Conservation (phyloP, 2,888 invertebrate species). For the Andrena chrysosceles region DNA sequence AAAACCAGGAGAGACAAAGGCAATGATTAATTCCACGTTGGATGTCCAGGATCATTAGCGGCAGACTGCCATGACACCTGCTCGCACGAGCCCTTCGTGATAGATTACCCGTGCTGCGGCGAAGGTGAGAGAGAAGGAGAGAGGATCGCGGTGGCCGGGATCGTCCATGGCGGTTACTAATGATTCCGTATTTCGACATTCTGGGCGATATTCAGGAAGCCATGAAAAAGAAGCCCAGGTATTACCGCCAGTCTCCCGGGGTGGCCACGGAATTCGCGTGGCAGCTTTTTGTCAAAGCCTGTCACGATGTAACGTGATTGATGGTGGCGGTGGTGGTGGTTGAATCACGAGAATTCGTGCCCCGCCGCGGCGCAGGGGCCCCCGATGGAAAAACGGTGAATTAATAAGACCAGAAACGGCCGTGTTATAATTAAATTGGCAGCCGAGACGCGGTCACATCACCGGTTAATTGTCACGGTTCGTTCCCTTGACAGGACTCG, state of each 20-base stretch:
- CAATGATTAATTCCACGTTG: slow-evolving; percentile 83
- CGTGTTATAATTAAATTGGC: slow-evolving; percentile 41
- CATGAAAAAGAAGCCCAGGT: slow-evolving; percentile 69
- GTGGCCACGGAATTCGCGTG: slow-evolving; percentile 75
- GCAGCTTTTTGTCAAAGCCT: slow-evolving; percentile 78
- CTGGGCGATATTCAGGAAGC: slow-evolving; percentile 76
- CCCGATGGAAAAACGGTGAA: slow-evolving; percentile 65
- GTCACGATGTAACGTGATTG: slow-evolving; percentile 77
- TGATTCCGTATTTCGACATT: slow-evolving; percentile 81
- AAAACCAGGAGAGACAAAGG: slow-evolving; percentile 81
- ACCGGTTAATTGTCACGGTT: slow-evolving; percentile 38
- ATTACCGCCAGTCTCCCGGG: slow-evolving; percentile 70
- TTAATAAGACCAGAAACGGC: slow-evolving; percentile 65
- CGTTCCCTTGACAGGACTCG: slow-evolving; percentile 35
- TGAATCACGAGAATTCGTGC: slow-evolving; percentile 61
- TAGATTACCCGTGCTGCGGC: slow-evolving; percentile 78
- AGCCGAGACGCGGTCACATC: slow-evolving; percentile 32
- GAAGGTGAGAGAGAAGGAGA: slow-evolving; percentile 26
- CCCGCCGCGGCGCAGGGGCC: slow-evolving; percentile 39
- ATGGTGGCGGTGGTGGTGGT: slow-evolving; percentile 60
- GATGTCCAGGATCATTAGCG: slow-evolving; percentile 83
- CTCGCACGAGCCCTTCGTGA: slow-evolving; percentile 82
- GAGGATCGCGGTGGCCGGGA: slow-evolving; percentile 65
- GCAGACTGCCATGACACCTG: slow-evolving; percentile 83
- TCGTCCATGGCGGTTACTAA: slow-evolving; percentile 75